phyloP scores from a whole-genome alignment of 2,888 invertebrate genomes.

The Busseola fusca region DNA sequence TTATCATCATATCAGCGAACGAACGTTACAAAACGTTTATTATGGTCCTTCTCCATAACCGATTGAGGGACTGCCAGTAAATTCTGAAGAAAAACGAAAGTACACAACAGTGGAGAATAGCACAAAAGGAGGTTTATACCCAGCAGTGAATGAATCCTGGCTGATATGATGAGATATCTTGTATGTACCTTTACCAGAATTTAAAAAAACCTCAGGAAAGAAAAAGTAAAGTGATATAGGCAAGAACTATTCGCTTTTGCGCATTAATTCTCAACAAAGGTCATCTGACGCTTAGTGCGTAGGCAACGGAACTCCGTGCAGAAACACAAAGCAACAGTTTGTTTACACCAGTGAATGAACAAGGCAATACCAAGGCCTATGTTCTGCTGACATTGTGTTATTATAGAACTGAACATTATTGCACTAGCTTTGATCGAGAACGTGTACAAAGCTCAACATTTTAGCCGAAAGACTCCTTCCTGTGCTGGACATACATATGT shows the following conservation, averaged over 20 bases:
- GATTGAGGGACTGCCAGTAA: background rate
- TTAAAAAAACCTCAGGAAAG: background rate
- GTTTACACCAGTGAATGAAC: slow-evolving; percentile 42
- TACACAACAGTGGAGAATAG: background rate
- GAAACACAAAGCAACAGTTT: slow-evolving; percentile 48
- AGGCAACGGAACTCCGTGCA: slow-evolving; percentile 41
- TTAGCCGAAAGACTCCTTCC: background rate
- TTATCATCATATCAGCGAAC: slow-evolving; percentile 39
- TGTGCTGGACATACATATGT: background rate
- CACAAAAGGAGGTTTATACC: background rate
- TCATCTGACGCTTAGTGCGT: slow-evolving; percentile 43
- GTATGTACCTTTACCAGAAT: background rate
- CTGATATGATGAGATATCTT: background rate
- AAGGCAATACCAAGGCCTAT: slow-evolving; percentile 35
- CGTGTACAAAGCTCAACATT: background rate
- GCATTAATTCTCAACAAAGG: slow-evolving; percentile 42
- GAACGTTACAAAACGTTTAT: slow-evolving; percentile 19
- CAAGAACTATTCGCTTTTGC: slow-evolving; percentile 19
- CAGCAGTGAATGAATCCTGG: background rate
- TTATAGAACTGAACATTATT: slow-evolving; percentile 15
- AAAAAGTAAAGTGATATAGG: background rate
- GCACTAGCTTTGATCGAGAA: slow-evolving; percentile 5
- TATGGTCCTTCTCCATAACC: slow-evolving; percentile 6
- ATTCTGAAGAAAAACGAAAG: background rate
- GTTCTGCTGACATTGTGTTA: slow-evolving; percentile 24